Percentiles rank a stretch among this genome's conserved stretches.
Conservation (phyloP, 2,797 vertebrate species). For the Rhinoraja longicauda region DNA sequence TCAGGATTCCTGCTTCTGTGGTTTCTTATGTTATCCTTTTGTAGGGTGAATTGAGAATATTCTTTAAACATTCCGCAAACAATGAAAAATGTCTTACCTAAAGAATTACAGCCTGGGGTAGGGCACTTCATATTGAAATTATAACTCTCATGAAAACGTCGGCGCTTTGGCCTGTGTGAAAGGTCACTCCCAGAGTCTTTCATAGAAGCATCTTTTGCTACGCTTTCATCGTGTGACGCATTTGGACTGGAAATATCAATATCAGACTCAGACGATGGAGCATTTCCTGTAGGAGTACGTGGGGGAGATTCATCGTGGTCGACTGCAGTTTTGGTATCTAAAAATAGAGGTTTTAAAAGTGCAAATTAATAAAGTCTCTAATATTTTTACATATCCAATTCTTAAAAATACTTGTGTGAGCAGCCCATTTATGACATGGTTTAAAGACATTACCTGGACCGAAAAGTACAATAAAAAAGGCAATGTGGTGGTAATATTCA, state of each 20-base stretch:
- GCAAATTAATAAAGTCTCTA: background rate
- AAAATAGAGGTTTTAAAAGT: background rate
- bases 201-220: constrained; percentile 81
- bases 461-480: background rate
- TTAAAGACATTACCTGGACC: background rate
- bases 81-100: constrained; percentile 61
- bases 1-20: too few relatives aligned
- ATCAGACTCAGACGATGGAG: constrained; percentile 96
- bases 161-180: constrained; percentile 89
- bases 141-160: constrained; percentile 96
- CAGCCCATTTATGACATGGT: background rate
- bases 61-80: background rate
- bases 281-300: constrained; percentile 91
- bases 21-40: background rate
- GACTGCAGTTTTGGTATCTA: constrained; percentile 79
- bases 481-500: background rate
- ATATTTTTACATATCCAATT: background rate
- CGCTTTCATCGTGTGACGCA: constrained; percentile 88
- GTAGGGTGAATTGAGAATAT: background rate
- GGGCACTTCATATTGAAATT: constrained; percentile 99
- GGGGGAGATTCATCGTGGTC: constrained; percentile 95
- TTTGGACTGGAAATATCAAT: constrained; percentile 97
- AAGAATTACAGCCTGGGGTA: constrained; percentile 94
- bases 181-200: constrained; percentile 94
- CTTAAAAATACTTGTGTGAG: background rate